Evolutionary conservation across 30 jellyfish, hydroid and myxozoan species (phyloP).

Genomic region (Catostylus mosaicus): DNA sequence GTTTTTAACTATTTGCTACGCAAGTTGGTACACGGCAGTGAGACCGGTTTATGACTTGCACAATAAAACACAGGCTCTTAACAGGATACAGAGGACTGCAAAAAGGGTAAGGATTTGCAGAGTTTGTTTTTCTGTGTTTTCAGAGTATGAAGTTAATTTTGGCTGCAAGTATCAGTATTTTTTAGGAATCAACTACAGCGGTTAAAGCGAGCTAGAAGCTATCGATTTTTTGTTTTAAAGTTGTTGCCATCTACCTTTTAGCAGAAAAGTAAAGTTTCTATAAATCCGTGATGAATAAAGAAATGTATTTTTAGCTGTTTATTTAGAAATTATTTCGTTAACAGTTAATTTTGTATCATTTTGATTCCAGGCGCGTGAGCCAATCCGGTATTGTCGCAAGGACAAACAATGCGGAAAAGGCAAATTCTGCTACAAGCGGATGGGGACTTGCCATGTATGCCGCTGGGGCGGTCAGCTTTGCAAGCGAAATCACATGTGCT

Average conservation of each 20-base stretch:
- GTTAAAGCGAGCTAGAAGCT: too few relatives aligned
- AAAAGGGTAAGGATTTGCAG: slow-evolving; percentile 61
- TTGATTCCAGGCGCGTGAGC: slow-evolving; percentile 20
- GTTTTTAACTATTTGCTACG: slow-evolving; percentile 34
- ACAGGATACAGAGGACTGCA: slow-evolving; percentile 53
- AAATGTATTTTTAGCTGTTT: too few relatives aligned
- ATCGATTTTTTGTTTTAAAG: too few relatives aligned
- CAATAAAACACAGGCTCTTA: slow-evolving; percentile 42
- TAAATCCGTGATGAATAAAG: too few relatives aligned
- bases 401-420: slow-evolving; percentile 90
- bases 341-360: neutral
- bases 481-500: slow-evolving; percentile 92
- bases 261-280: too few relatives aligned
- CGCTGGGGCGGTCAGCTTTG: slow-evolving; percentile 87
- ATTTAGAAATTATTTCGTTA: too few relatives aligned
- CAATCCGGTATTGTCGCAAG: slow-evolving; percentile 74
- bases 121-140: too few relatives aligned
- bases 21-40: slow-evolving; percentile 66
- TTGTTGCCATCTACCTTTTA: too few relatives aligned
- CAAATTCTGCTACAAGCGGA: slow-evolving; percentile 71
- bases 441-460: slow-evolving; percentile 78
- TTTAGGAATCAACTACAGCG: too few relatives aligned
- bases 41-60: slow-evolving; percentile 54
- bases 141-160: too few relatives aligned
- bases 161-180: too few relatives aligned